Conservation (phyloP, 2,113 vertebrate genomes). For the Cisticola juncidis region DNA sequence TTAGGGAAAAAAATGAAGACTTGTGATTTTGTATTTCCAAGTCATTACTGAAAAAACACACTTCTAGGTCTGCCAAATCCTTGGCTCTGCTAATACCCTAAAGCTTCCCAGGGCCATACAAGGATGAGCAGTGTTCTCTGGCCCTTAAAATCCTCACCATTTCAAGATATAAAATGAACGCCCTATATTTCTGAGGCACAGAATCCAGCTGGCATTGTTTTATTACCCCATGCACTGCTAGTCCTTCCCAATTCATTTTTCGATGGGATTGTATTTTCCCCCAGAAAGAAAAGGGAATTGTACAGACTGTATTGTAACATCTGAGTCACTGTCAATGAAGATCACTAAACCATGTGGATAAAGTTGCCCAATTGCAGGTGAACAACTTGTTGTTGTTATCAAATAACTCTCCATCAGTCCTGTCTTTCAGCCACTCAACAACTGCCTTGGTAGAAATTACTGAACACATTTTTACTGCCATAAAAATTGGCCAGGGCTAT, state of each 20-base stretch:
- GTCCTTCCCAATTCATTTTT: neutral
- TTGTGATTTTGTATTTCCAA: neutral
- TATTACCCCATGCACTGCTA: neutral
- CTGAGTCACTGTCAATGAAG: slow-evolving; percentile 4
- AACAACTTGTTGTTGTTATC: slow-evolving; percentile 59
- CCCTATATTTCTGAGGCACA: neutral
- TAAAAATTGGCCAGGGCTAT: slow-evolving; percentile 72
- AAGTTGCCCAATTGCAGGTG: slow-evolving; percentile 23
- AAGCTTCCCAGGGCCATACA: accelerated
- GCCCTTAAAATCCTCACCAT: neutral
- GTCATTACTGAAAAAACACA: neutral
- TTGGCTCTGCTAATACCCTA: neutral
- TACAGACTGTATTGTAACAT: neutral
- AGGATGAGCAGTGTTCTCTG: neutral
- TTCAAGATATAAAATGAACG: neutral
- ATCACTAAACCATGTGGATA: slow-evolving; percentile 28
- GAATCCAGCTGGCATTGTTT: neutral
- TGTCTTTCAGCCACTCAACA: slow-evolving; percentile 64
- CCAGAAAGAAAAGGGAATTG: neutral
- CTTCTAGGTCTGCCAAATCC: neutral
- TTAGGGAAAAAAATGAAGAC: neutral
- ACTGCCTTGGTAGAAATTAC: slow-evolving; percentile 76
- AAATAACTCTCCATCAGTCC: slow-evolving; percentile 48
- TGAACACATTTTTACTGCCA: slow-evolving; percentile 76
- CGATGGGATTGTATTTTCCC: neutral